phyloP scores from a whole-genome alignment of 2,797 vertebrate genomes.

The Gymnopithys bicolor region DNA sequence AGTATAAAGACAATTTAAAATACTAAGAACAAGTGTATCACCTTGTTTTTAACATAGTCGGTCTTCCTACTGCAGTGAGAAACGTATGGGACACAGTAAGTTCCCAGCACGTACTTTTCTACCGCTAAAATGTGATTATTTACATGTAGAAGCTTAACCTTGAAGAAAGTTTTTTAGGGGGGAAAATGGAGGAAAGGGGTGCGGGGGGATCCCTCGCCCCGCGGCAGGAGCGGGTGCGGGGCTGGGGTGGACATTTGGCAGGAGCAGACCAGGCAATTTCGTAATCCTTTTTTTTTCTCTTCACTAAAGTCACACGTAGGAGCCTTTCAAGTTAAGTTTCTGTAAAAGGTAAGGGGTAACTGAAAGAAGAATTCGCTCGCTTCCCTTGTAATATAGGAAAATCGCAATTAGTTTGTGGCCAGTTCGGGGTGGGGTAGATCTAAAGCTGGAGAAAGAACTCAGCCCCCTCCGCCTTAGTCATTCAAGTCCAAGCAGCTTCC shows the following conservation, averaged over 20 bases:
- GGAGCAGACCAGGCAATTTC: neutral
- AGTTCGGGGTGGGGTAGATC: constrained; percentile 49
- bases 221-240: neutral
- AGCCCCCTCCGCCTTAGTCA: constrained; percentile 33
- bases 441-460: neutral
- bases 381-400: neutral
- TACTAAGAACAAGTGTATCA: neutral
- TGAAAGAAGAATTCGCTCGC: neutral
- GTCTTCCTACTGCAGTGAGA: neutral
- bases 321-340: neutral
- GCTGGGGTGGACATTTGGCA: neutral
- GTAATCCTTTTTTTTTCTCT: neutral
- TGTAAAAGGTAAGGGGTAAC: neutral
- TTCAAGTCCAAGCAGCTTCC: constrained; percentile 58
- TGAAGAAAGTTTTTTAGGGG: neutral
- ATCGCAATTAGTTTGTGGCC: constrained; percentile 15
- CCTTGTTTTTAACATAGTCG: neutral
- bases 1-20: neutral
- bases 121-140: neutral
- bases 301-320: neutral
- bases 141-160: neutral
- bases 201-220: neutral
- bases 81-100: neutral
- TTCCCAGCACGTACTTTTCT: neutral
- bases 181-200: rapidly evolving